Evolutionary conservation across 2,888 invertebrate species (phyloP).

Genomic region (Chesias legatella): DNA sequence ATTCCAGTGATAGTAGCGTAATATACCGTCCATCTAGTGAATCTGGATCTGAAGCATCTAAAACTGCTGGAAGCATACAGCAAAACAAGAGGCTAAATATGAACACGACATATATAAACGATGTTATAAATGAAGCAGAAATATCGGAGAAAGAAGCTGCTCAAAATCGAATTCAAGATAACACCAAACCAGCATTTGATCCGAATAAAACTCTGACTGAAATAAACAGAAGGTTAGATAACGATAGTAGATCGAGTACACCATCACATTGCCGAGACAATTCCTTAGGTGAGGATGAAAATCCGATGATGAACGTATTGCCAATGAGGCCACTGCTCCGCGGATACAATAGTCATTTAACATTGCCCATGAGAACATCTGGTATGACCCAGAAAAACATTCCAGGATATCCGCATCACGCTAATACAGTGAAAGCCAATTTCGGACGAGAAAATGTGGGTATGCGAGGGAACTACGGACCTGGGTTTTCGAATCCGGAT

Average conservation of each 20-base stretch:
- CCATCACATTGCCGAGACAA: slow-evolving; percentile 77
- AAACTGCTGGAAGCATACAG: slow-evolving; percentile 59
- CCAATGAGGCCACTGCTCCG: slow-evolving; percentile 95
- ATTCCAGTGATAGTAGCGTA: slow-evolving; percentile 86
- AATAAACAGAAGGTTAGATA: slow-evolving; percentile 50
- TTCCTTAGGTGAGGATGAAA: slow-evolving; percentile 83
- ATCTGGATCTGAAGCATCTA: slow-evolving; percentile 83
- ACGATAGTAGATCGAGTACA: slow-evolving; percentile 68
- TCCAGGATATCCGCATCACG: slow-evolving; percentile 73
- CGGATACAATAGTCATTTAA: slow-evolving; percentile 89
- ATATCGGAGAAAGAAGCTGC: slow-evolving; percentile 72
- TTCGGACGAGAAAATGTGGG: slow-evolving; percentile 72
- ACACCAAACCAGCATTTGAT: slow-evolving; percentile 48
- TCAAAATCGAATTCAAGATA: slow-evolving; percentile 56
- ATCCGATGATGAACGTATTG: slow-evolving; percentile 88
- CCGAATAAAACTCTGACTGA: slow-evolving; percentile 62
- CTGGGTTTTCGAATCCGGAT: slow-evolving; percentile 80
- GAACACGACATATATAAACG: slow-evolving; percentile 70
- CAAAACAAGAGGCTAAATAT: slow-evolving; percentile 78
- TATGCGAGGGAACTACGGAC: slow-evolving; percentile 79
- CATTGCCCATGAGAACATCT: slow-evolving; percentile 83
- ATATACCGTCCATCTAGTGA: slow-evolving; percentile 87
- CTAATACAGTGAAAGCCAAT: slow-evolving; percentile 78
- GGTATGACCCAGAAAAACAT: slow-evolving; percentile 71
- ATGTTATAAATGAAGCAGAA: slow-evolving; percentile 78